phyloP scores from a whole-genome alignment of 2,113 vertebrate species.

The Labeo rohita region DNA sequence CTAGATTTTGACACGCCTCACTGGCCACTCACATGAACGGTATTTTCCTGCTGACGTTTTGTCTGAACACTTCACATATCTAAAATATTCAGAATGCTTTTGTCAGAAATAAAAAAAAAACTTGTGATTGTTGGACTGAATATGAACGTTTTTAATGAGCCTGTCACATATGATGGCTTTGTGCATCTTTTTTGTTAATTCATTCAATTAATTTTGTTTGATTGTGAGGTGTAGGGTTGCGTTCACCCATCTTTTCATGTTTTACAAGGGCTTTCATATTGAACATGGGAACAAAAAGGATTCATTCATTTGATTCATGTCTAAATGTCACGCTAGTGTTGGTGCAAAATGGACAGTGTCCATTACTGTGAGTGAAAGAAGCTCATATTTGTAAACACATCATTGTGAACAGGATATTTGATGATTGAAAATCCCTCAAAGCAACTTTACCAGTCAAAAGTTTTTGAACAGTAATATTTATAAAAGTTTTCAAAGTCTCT shows the following conservation, averaged over 20 bases:
- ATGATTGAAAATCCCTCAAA: not conserved
- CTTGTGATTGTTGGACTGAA: not conserved
- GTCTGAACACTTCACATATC: not conserved
- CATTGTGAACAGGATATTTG: not conserved
- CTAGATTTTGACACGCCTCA: not conserved
- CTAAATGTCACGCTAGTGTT: not conserved
- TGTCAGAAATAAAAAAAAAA: not conserved
- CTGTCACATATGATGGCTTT: not conserved
- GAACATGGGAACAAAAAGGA: not conserved
- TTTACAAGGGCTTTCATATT: not conserved
- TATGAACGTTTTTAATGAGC: not conserved
- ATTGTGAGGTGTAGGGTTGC: not conserved
- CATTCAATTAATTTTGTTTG: no score
- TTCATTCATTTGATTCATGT: not conserved
- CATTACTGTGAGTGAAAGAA: slow-evolving; percentile 2
- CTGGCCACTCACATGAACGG: not conserved
- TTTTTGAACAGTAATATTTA: no score
- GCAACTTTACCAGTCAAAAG: not conserved
- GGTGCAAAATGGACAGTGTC: not conserved
- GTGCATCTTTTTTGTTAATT: not conserved
- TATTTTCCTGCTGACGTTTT: not conserved
- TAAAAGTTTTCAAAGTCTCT: no score
- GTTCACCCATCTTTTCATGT: not conserved
- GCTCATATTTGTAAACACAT: not conserved
- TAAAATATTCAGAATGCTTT: not conserved